These are phyloP conservation scores for Ceratina calcarata DNA, from an alignment of 1,140 invertebrate species.

Conservation along the genomic window DNA sequence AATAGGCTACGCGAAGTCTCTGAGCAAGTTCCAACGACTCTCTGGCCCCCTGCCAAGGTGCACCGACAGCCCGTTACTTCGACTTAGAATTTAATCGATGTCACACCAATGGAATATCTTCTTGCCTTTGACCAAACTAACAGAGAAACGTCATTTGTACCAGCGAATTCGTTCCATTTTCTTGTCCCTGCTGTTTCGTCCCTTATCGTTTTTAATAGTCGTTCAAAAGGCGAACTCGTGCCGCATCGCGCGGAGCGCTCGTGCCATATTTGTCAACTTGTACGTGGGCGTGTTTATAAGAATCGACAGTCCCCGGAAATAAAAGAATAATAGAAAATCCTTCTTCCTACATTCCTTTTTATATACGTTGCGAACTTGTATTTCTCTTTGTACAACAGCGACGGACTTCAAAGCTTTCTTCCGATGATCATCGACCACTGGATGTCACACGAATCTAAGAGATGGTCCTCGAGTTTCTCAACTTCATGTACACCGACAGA, in stretches of 20 bases:
- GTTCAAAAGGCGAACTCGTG: background rate
- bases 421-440: background rate
- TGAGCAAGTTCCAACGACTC: slow-evolving; percentile 41
- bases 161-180: background rate
- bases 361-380: background rate
- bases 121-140: too few species aligned
- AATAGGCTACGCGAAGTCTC: slow-evolving; percentile 29
- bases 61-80: background rate
- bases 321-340: background rate
- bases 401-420: background rate
- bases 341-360: background rate
- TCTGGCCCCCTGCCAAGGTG: slow-evolving; percentile 23
- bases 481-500: background rate
- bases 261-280: background rate
- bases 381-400: background rate
- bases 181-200: too few species aligned
- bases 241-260: background rate
- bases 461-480: background rate
- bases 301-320: background rate
- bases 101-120: background rate
- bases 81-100: slow-evolving; percentile 13
- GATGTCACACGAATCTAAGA: background rate
- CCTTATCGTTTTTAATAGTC: background rate
- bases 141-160: background rate
- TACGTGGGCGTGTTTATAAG: background rate